Base-by-base conservation (phyloP, 2,113 vertebrate species). In the Pristiophorus japonicus region DNA sequence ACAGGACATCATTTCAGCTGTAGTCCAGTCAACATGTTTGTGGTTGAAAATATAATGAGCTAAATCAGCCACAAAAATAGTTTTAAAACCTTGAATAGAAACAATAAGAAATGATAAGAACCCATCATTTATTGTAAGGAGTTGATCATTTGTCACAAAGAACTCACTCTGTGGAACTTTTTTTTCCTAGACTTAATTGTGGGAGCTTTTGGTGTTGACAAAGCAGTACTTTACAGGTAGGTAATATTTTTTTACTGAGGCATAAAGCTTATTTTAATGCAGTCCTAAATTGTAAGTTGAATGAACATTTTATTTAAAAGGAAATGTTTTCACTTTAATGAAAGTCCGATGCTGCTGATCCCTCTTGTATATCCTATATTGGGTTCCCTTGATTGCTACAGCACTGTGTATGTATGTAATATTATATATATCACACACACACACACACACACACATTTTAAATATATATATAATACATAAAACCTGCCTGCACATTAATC, bases 161-260 rank as follows among this genome's bases (percentile, higher is more conserved):
- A 16, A 11, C 93, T 70, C 20, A 94, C 12, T 66, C 38, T 65
- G 63, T 47, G 11, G 78, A 96, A 95, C 84, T 34, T 96, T 78
- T 97, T 65, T 96, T 96, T 96, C 27, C 27, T 96, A 99, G 99
- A 99, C 97, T 97, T 99, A 97, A 97, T 99, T 96, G 99, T 99
- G 55, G 99, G 99, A 91, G 99, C 98, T 91, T 99, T 99, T 96
- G 99, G 99, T 96, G 99, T 98, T 75, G 99, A 99, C 96, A 98
- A 97, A 96, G 99, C 98, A 30, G 97, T 99, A 96, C 97, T 99
- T 96, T 99, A 99, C 97, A 99, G 99, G 99, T 99, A 97, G 91
- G 96, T 62, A 47, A 47, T 70, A 27, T 18, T 94, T 45, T 30
- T 70, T 24, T 30, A 27, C 85, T 55, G 45, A 11, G 10, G 47